A percentile compares a stretch with the other conserved stretches of the same genome.
These are phyloP conservation scores for Elaphurus davidianus DNA, from an alignment of 2,113 vertebrate genomes.

Conservation along the genomic window DNA sequence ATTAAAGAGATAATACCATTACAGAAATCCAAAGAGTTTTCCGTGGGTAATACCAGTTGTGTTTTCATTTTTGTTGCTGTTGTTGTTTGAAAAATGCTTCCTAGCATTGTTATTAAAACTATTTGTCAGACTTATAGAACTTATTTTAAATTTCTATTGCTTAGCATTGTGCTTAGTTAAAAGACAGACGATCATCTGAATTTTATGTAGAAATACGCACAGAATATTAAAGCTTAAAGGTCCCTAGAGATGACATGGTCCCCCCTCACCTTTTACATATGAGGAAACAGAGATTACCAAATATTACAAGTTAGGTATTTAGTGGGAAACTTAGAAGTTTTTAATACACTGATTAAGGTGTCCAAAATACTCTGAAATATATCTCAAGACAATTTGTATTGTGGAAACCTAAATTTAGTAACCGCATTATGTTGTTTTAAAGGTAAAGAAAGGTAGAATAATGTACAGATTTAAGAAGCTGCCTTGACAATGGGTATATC, in stretches of 20 bases:
- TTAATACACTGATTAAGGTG: neutral
- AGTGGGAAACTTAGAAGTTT: neutral
- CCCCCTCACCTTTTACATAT: neutral
- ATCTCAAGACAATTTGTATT: neutral
- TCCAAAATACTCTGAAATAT: neutral
- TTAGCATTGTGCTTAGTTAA: neutral
- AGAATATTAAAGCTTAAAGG: neutral
- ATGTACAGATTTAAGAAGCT: neutral
- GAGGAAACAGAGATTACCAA: neutral
- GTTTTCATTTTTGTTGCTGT: neutral
- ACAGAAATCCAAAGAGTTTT: constrained; percentile 34
- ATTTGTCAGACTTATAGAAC: neutral
- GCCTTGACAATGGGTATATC: neutral
- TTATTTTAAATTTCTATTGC: neutral
- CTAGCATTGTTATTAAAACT: neutral
- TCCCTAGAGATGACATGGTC: neutral
- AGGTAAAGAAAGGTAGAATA: neutral
- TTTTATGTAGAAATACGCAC: neutral
- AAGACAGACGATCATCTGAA: neutral
- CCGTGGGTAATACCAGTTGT: neutral
- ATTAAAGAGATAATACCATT: neutral
- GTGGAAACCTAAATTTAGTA: neutral
- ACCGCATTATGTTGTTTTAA: neutral
- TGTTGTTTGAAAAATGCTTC: neutral
- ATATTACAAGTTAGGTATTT: neutral